Conservation (phyloP, 2,113 vertebrate genomes). For the rat (Rattus norvegicus) region GRCr8 NC_086032.1:28100001-28100500, state of each 20-base stretch:
- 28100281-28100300: background rate
- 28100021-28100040: no score
- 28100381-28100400: background rate
- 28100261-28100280: background rate
- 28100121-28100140: background rate
- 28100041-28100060: background rate
- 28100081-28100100: background rate
- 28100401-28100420: background rate
- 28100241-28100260: background rate
- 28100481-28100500: background rate
- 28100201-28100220: background rate
- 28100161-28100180: background rate
- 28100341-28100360: background rate
- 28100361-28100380: background rate
- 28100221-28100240: background rate
- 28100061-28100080: background rate
- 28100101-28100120: background rate
- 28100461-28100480: background rate
- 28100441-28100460: background rate
- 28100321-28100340: background rate
- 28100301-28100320: background rate
- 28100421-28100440: background rate
- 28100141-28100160: background rate
- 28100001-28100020: background rate
- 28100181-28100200: background rate